Conservation (phyloP, 2,797 vertebrate genomes). For the Antennarius maculatus region DNA sequence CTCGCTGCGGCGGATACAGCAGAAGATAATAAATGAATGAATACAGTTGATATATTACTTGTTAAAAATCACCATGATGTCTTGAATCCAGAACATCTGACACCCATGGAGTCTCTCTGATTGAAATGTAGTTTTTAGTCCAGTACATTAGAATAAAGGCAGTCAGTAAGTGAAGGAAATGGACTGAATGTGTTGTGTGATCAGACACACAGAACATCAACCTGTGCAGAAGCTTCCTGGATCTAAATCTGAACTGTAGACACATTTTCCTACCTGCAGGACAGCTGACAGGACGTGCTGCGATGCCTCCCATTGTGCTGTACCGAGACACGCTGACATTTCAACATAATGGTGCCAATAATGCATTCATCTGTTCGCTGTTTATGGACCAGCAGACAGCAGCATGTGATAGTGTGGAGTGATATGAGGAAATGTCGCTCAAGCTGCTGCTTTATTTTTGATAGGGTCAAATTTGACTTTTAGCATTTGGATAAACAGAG, state of each 20-base stretch:
- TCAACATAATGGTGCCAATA: conserved; percentile 69
- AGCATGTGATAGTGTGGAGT: conserved; percentile 31
- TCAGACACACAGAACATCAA: conserved; percentile 10
- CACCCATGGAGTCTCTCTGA: background rate
- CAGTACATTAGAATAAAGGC: background rate
- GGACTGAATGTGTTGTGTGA: background rate
- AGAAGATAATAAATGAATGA: too few species aligned
- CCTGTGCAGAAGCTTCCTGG: background rate
- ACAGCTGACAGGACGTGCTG: conserved; percentile 53
- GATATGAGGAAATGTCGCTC: conserved; percentile 40
- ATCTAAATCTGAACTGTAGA: conserved; percentile 42
- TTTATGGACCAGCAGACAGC: conserved; percentile 61
- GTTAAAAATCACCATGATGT: background rate
- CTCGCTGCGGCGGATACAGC: too few species aligned
- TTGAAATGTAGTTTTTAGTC: background rate
- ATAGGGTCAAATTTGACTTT: conserved; percentile 53
- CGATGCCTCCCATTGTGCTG: conserved; percentile 27
- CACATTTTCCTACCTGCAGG: conserved; percentile 54
- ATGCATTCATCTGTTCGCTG: conserved; percentile 65
- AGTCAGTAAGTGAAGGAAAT: too few species aligned
- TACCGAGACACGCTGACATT: conserved; percentile 66
- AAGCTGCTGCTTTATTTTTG: conserved; percentile 38
- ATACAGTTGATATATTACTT: background rate
- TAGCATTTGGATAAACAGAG: conserved; percentile 38
- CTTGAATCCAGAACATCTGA: background rate